Base-by-base conservation (phyloP, 2,888 invertebrate species). In the Malachius bipustulatus region DNA sequence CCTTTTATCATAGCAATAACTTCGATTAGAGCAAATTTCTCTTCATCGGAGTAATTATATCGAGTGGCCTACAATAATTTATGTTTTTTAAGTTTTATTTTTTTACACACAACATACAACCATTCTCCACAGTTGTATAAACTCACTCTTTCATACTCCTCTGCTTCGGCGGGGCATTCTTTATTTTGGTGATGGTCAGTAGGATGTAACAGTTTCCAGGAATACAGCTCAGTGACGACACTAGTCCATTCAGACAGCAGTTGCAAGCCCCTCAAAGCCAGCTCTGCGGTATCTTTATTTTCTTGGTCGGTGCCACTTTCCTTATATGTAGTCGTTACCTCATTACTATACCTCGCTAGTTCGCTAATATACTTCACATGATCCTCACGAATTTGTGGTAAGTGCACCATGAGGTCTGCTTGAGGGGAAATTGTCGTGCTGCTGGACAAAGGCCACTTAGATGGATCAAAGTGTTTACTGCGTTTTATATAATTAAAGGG, bases 1-100 rank as follows among this genome's bases (percentile, higher is more conserved):
- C 96, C 96, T 63, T 98, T 98, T 50, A 98, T 94, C 94, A 97
- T 97, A 0, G 96, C 94, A 48, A 98, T 94, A 11, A 96, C 90
- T 66, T 97, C 96, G 43, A 98, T 94, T 50, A 98, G 67, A 0
- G 96, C 96, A 65, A 91, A 90, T 59, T 98, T 98, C 65, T 98
- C 98, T 52, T 91, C 93, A 2, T 88, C 84, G 0, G 83, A 85
- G 61, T 98, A 98, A 65, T 98, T 98, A 66, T 97, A 98, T 4
- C 94, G 75, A 0, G 94, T 96, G 0, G 94, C 91, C 82, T 83
- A 57, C 2, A 51, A 47, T 28, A 30, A 44, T 34, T 46, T 31
- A 26, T 31, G 9, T 14, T 28, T 28, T 28, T 14, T 24, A 24
- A 24, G 9, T n/a, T 30, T 14, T 10, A 12, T 14, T 13, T 8